Base-by-base conservation (phyloP, 2,113 vertebrate species). In the Leptobrachium ailaonicum region DNA sequence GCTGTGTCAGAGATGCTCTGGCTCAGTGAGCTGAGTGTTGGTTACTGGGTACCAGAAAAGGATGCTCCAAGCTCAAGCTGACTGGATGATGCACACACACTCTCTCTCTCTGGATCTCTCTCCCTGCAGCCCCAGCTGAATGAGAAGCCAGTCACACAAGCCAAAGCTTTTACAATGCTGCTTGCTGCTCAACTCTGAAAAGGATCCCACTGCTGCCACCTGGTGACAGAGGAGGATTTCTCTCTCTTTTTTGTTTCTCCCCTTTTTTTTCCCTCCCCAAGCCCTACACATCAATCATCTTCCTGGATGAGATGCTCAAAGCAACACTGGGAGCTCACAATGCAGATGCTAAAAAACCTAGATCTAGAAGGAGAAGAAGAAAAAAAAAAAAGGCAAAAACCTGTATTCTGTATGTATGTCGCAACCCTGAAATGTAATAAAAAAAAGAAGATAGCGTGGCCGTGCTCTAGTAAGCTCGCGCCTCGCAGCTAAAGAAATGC, bases 71-170 rank as follows among this genome's bases (percentile, higher is more conserved):
- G 87, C 80, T 86, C 77, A 84, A 13, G 76, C 82, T 84, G 73
- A 71, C 82, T 83, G 90, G 85, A 84, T 88, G 87, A 89, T 54
- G 80, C 73, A 71, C 60, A 54, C 80, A 80, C 20, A 32, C 20
- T 86, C 85, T 85, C 90, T 87, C 86, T 86, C 53, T 73, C 84
- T 75, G 50, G 0, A 71, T 83, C 84, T 77, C 71, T 83, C 87
- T 86, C 88, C 88, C 90, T 92, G 92, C 93, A 92, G 93, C 91
- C 93, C 89, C 92, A 91, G 92, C 93, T 93, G 92, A 94, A 94
- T 92, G 92, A 91, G 92, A 92, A 92, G 92, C 91, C 90, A 92
- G 92, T 92, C 92, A 91, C 92, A 92, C 91, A 93, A 92, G 91
- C 92, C 89, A 89, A 86, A 88, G 92, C 91, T 93, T 93, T 93